Evolutionary conservation across 2,888 invertebrate species (phyloP).

Genomic region (Petrolisthes cinctipes): DNA sequence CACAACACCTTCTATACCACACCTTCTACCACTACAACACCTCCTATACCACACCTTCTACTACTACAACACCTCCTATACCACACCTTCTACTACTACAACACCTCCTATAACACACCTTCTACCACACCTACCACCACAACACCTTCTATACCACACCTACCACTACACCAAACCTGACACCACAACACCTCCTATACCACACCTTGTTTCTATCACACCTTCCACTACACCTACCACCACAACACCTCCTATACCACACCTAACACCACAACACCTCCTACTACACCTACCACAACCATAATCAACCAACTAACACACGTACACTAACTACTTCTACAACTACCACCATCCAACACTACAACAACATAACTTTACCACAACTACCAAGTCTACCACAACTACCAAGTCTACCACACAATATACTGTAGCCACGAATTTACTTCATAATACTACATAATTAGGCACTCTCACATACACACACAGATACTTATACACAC

Average conservation of each 20-base stretch:
- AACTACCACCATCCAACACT: neutral
- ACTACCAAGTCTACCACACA: neutral
- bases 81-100: neutral
- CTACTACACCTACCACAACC: neutral
- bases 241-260: neutral
- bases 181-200: neutral
- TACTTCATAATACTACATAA: neutral
- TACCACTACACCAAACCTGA: neutral
- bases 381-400: neutral
- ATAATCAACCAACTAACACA: neutral
- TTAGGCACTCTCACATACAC: too few species aligned
- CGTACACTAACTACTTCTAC: neutral
- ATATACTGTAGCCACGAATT: neutral
- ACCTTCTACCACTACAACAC: too few species aligned
- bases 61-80: neutral
- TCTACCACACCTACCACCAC: neutral
- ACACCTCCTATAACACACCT: neutral
- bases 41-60: conserved; percentile 14
- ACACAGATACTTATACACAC: neutral
- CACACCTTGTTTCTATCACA: neutral
- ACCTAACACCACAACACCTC: neutral
- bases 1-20: neutral
- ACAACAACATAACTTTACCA: neutral
- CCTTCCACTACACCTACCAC: neutral
- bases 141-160: neutral